A percentile compares a stretch with the other conserved stretches of the same genome.
phyloP scores from a whole-genome alignment of 1,140 invertebrate genomes.

The Penaeus vannamei region DNA sequence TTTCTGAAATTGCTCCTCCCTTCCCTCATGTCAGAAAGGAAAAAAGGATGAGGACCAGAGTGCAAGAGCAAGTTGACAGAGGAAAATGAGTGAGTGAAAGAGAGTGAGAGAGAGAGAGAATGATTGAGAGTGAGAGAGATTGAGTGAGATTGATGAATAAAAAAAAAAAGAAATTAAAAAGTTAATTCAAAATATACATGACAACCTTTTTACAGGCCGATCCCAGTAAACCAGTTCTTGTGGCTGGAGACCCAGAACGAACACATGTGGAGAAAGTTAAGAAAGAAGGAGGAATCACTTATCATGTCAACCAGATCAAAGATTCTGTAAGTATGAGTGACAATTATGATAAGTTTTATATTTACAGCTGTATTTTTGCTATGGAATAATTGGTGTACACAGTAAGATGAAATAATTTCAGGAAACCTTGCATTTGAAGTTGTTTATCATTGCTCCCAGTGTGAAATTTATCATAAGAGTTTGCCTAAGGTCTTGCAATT shows the following conservation, averaged over 20 bases:
- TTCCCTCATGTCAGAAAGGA: too few relatives aligned
- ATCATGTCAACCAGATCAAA: constrained; percentile 82
- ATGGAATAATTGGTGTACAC: neutral
- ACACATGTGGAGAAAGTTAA: constrained; percentile 79
- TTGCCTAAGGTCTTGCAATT: neutral
- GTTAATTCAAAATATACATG: neutral
- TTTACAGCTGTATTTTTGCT: neutral
- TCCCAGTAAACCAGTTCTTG: constrained; percentile 79
- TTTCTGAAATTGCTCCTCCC: too few relatives aligned
- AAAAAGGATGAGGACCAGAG: too few relatives aligned
- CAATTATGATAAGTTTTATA: neutral
- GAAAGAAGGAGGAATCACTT: constrained; percentile 82
- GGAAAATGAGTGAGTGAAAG: too few relatives aligned
- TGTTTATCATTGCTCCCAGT: neutral
- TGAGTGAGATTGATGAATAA: neutral
- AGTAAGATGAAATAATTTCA: too few relatives aligned
- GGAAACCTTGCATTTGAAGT: neutral
- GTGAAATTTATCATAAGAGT: too few relatives aligned
- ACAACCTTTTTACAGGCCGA: constrained; percentile 74
- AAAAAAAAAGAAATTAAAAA: neutral
- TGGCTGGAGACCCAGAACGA: constrained; percentile 89
- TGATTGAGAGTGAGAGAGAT: too few relatives aligned
- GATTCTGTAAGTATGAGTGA: constrained; percentile 54
- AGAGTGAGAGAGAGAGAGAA: too few relatives aligned
- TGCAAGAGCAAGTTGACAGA: too few relatives aligned